Base-by-base conservation (phyloP, 2,888 invertebrate species). In the Napeogenes inachia region DNA sequence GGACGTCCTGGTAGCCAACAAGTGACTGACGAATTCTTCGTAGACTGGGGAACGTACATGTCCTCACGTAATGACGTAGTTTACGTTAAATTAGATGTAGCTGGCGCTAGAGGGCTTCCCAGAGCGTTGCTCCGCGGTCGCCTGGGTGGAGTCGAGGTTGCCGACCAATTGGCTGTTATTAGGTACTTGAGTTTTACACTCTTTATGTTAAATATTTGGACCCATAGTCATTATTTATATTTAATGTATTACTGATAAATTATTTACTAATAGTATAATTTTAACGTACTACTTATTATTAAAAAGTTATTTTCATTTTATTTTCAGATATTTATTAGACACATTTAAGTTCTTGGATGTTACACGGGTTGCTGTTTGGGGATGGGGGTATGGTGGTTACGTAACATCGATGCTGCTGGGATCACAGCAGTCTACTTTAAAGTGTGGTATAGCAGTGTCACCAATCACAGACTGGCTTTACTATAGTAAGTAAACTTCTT, bases 371-470 rank as follows among this genome's bases (percentile, higher is more conserved):
- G 98, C 97, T 8, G 95, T 99, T 62, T 98, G 97, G 97, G 98
- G 98, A 54, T 97, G 98, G 97, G 98, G 98, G 13, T 98, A 98
- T 85, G 98, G 97, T 8, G 98, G 98, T 8, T 98, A 97, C 85
- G 96, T 98, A 46, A 96, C 98, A n/a, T 92, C 97, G 59, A 97
- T 97, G 94, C 94, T 96, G 64, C 91, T 98, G 60, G 97, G 97
- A 50, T 94, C 95, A 58, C 96, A 97, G 80, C 96, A 96, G 82
- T 93, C 94, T 75, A 94, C 96, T 60, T 96, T 97, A 89, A 96
- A 97, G 81, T 98, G 98, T 82, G 98, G 98, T 56, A 94, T 98
- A 66, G 95, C 97, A 21, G 97, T 98, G 46, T 98, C 98, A 66
- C 98, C 98, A 0, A 97, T 98, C 73, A 95, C 97, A 45, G 98